phyloP scores from a whole-genome alignment of 2,113 vertebrate genomes.

The Hemichromis elongatus region DNA sequence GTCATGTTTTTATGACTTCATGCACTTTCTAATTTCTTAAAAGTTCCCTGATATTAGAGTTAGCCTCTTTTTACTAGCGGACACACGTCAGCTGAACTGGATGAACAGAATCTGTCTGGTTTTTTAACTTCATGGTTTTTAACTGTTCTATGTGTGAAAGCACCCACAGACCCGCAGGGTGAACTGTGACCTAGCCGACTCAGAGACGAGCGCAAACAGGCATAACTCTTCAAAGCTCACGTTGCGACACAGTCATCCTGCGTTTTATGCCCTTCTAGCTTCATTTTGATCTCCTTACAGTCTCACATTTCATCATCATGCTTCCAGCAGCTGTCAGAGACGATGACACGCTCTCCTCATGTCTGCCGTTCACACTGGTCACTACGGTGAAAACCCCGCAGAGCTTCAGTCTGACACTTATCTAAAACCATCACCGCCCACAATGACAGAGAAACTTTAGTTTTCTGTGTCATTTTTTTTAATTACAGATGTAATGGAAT shows the following conservation, averaged over 20 bases:
- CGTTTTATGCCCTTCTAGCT: accelerated
- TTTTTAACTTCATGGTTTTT: accelerated
- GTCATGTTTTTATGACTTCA: background rate
- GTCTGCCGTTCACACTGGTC: background rate
- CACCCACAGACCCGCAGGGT: background rate
- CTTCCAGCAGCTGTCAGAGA: too few species aligned
- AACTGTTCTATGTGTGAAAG: accelerated
- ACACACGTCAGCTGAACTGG: background rate
- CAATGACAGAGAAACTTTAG: background rate
- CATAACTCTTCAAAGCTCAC: background rate
- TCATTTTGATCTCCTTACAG: background rate
- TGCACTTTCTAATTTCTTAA: background rate
- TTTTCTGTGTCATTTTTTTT: background rate
- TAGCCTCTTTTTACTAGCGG: accelerated
- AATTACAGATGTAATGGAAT: too few species aligned
- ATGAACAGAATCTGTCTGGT: background rate
- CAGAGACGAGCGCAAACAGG: background rate
- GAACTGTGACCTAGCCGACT: background rate
- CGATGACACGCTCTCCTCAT: too few species aligned
- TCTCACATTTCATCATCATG: background rate
- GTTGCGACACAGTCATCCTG: background rate
- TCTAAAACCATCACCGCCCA: accelerated
- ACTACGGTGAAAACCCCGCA: background rate
- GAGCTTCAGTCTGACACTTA: background rate
- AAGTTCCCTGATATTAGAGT: accelerated